Evolutionary conservation across 2,888 invertebrate genomes (phyloP), one percentile per base, ranked within the genome.

Genomic region (Sphaerophoria taeniata): DNA sequence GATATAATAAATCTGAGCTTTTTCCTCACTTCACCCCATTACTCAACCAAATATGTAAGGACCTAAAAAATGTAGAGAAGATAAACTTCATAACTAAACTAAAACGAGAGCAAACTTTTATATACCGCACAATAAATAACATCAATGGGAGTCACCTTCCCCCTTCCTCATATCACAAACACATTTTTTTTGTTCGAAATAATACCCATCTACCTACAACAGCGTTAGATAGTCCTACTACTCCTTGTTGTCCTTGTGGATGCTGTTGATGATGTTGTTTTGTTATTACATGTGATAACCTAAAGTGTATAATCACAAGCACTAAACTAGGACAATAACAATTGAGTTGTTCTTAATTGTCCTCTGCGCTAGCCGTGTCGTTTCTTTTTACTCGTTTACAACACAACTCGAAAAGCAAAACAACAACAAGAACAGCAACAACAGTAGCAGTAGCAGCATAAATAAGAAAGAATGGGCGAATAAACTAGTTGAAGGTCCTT

Each of bases 251-350:
- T 70, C 55, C 51, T 70, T 45, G 55, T 9, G 31, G 56, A 47
- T 53, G 31, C 31, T 77, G 55, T 51, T 82, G 79, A 72, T 58
- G 34, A 39, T 81, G 67, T 58, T 85, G 16, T 39, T 39, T 60
- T 60, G 85, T 76, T 85, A 51, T 65, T 80, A 85, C 85, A 80
- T 85, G 80, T 73, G 75, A 80, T 72, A n/a, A n/a, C n/a, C n/a
- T 77, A 77, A 85, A 81, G 85, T 85, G 85, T 85, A 69, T 80
- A 85, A 76, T 85, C 81, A 60, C 77, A 85, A 85, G 85, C 76
- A 85, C 81, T 81, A 81, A 85, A 85, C 85, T 85, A 81, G 85
- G 85, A 85, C 85, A 85, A 81, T 81, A 85, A 85, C 73, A 85
- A 69, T 85, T 85, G 76, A 85, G 85, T 77, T 77, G 76, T 85